Percentiles rank a stretch among this genome's conserved stretches.
These are phyloP conservation scores for Petrocephalus schoutedeni DNA, from an alignment of 2,797 vertebrate species.

Conservation along the genomic window DNA sequence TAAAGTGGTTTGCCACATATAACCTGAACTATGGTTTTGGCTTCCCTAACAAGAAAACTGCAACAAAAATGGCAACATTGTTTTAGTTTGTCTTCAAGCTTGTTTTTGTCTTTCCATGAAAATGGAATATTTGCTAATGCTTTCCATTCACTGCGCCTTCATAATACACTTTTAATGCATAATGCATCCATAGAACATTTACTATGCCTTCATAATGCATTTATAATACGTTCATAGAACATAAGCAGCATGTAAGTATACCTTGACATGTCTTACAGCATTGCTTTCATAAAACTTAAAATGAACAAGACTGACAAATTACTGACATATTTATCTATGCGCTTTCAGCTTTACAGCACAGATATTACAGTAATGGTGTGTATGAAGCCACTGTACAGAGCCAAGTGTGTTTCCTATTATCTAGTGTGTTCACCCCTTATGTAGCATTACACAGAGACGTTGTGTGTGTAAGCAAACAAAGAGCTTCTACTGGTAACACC, in stretches of 20 bases:
- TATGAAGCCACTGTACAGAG: background rate
- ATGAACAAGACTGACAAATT: background rate
- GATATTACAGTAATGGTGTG: background rate
- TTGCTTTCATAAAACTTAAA: background rate
- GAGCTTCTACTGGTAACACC: background rate
- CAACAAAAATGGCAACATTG: background rate
- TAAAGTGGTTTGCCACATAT: background rate
- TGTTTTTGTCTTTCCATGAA: background rate
- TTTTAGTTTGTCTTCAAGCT: background rate
- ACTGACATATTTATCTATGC: background rate
- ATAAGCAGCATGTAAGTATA: background rate
- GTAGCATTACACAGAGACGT: background rate
- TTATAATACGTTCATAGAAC: background rate
- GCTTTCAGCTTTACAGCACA: background rate
- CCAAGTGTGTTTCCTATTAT: background rate
- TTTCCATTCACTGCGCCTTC: background rate
- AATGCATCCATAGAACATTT: background rate
- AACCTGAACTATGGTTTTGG: background rate
- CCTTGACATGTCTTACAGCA: background rate
- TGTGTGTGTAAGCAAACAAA: background rate
- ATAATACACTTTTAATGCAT: background rate
- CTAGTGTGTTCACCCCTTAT: background rate
- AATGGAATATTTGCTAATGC: background rate
- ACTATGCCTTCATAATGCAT: too few species aligned
- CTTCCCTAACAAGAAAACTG: background rate